Evolutionary conservation across 2,113 vertebrate species (phyloP).

Genomic region (Hypocryptadius cinnamomeus): DNA sequence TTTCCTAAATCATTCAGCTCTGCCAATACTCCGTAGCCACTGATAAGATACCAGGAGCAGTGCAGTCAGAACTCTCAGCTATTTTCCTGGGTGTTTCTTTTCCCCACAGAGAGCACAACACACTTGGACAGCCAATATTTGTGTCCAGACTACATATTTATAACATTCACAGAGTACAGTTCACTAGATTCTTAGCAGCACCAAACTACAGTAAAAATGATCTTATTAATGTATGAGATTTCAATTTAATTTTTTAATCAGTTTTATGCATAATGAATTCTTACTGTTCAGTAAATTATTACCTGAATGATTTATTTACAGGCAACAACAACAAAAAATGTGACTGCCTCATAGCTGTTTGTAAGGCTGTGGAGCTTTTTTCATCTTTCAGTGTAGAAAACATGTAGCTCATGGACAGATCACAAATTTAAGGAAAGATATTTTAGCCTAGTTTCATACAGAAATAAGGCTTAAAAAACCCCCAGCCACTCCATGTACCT

Average conservation of each 20-base stretch:
- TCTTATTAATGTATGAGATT: not conserved
- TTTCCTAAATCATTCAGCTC: not conserved
- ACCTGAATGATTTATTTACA: not conserved
- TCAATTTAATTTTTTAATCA: not conserved
- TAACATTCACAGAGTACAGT: constrained; percentile 19
- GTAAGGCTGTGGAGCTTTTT: not conserved
- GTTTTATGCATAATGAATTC: not conserved
- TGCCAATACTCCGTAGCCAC: not conserved
- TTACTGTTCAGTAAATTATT: not conserved
- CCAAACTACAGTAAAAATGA: not conserved
- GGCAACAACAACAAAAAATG: not conserved
- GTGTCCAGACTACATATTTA: constrained; percentile 30
- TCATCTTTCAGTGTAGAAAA: not conserved
- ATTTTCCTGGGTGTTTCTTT: not conserved
- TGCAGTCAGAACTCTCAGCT: not conserved
- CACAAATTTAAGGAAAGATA: not conserved
- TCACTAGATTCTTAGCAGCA: not conserved
- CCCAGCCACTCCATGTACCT: not conserved
- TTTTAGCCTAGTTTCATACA: not conserved
- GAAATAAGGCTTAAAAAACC: not conserved
- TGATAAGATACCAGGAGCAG: not conserved
- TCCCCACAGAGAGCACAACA: not conserved
- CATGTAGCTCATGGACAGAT: not conserved
- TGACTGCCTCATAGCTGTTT: not conserved
- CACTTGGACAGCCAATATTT: constrained; percentile 28